Conservation (phyloP, 1,140 invertebrate genomes). For the Protaetia brevitarsis region DNA sequence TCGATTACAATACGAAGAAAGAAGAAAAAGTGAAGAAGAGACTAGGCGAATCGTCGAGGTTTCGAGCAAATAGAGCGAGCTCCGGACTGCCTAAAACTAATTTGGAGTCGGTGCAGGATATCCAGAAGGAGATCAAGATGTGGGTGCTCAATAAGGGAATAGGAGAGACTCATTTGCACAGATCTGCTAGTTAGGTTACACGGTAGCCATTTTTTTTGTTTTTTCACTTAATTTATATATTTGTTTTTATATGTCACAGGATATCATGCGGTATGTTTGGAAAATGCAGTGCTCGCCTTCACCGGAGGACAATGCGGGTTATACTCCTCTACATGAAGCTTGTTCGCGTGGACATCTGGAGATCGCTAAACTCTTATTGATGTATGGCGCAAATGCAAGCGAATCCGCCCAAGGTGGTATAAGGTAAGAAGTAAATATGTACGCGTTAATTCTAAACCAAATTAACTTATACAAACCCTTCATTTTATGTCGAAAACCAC, state of each 20-base stretch:
- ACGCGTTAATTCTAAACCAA: too few relatives aligned
- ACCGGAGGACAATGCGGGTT: conserved; percentile 89
- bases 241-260: conserved; percentile 55
- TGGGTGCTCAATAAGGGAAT: conserved; percentile 92
- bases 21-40: conserved; percentile 61
- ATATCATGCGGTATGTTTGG: conserved; percentile 87
- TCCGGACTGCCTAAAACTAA: conserved; percentile 50
- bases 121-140: conserved; percentile 80
- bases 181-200: conserved; percentile 85
- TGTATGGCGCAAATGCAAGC: conserved; percentile 85
- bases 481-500: too few relatives aligned
- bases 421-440: too few relatives aligned
- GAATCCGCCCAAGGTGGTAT: conserved; percentile 87
- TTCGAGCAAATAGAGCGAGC: conserved; percentile 37
- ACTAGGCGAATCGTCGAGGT: conserved; percentile 47
- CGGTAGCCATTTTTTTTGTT: conserved; percentile 54
- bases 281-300: conserved; percentile 76
- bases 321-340: conserved; percentile 89
- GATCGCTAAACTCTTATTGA: conserved; percentile 78
- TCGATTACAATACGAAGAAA: conserved; percentile 86
- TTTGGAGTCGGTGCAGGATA: conserved; percentile 69
- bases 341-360: conserved; percentile 81
- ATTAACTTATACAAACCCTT: too few relatives aligned
- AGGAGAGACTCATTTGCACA: conserved; percentile 86
- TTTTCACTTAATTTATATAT: neutral